phyloP scores from a whole-genome alignment of 2,797 vertebrate species.

The Hypotaenidia okinawae region DNA sequence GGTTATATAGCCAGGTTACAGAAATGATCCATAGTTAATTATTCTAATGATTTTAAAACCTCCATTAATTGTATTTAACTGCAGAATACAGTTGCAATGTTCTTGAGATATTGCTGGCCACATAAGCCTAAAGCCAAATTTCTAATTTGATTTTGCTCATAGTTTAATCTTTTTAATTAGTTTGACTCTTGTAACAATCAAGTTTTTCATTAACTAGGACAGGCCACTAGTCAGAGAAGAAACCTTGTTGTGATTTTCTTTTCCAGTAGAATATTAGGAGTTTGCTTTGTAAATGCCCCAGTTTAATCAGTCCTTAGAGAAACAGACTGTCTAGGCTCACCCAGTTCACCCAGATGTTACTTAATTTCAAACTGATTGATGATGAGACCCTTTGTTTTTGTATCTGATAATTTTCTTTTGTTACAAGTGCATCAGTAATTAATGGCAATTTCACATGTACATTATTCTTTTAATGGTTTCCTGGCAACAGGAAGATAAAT shows the following conservation, averaged over 20 bases:
- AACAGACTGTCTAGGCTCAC: neutral
- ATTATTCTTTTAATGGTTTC: constrained; percentile 17
- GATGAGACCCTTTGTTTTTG: constrained; percentile 4
- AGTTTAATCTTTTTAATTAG: constrained; percentile 68
- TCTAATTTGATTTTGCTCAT: constrained; percentile 55
- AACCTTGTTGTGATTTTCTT: constrained; percentile 19
- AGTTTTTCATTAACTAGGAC: constrained; percentile 53
- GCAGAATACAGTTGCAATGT: neutral
- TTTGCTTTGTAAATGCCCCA: constrained; percentile 26
- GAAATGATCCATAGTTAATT: constrained; percentile 22
- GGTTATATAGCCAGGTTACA: neutral
- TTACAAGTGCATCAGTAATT: constrained; percentile 13
- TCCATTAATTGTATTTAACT: constrained; percentile 30
- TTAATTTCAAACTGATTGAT: constrained; percentile 12
- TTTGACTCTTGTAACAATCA: constrained; percentile 41
- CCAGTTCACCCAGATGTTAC: neutral
- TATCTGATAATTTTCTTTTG: constrained; percentile 14
- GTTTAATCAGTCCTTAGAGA: constrained; percentile 11
- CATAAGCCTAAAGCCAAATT: constrained; percentile 57
- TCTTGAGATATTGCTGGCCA: constrained; percentile 7
- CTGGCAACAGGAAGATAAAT: constrained; percentile 8
- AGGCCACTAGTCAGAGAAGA: constrained; percentile 28
- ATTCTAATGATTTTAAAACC: constrained; percentile 10
- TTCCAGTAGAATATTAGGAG: neutral
- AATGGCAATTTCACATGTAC: constrained; percentile 12